phyloP scores from a whole-genome alignment of 2,113 vertebrate species.

The Epinephelus lanceolatus region DNA sequence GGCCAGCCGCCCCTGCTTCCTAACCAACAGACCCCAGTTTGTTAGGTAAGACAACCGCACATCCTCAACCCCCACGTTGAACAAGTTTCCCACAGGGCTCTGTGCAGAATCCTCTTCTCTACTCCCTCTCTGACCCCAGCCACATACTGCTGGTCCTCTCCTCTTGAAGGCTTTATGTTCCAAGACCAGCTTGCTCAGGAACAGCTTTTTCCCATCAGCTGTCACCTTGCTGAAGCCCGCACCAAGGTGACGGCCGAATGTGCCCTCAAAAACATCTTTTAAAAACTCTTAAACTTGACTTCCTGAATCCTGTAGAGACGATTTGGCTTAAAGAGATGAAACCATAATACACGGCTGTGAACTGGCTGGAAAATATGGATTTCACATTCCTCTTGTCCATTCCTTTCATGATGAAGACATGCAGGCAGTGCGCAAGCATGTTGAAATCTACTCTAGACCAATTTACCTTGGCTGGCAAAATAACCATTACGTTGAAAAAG shows the following conservation, averaged over 20 bases:
- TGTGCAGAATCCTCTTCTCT: too few relatives aligned
- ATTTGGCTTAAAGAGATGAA: background rate
- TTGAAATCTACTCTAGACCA: background rate
- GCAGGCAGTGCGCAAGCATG: conserved; percentile 10
- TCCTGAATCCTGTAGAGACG: background rate
- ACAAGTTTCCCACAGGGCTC: too few relatives aligned
- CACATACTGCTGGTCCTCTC: too few relatives aligned
- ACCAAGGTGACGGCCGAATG: too few relatives aligned
- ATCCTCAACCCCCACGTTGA: too few relatives aligned
- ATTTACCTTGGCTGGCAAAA: background rate
- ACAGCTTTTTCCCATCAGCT: background rate
- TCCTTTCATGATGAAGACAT: background rate
- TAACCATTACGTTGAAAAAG: background rate
- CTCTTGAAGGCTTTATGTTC: too few relatives aligned
- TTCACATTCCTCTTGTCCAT: conserved; percentile 31
- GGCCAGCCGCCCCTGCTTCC: too few relatives aligned
- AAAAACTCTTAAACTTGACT: background rate
- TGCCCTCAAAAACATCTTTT: background rate
- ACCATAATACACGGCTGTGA: background rate
- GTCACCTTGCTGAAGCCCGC: too few relatives aligned
- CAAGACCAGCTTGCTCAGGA: too few relatives aligned
- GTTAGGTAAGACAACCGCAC: too few relatives aligned
- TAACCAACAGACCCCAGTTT: too few relatives aligned
- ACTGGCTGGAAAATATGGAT: background rate
- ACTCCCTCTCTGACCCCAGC: too few relatives aligned